These are phyloP conservation scores for Steinernema carpocapsae DNA, from an alignment of 2,888 invertebrate species.

Conservation along the genomic window DNA sequence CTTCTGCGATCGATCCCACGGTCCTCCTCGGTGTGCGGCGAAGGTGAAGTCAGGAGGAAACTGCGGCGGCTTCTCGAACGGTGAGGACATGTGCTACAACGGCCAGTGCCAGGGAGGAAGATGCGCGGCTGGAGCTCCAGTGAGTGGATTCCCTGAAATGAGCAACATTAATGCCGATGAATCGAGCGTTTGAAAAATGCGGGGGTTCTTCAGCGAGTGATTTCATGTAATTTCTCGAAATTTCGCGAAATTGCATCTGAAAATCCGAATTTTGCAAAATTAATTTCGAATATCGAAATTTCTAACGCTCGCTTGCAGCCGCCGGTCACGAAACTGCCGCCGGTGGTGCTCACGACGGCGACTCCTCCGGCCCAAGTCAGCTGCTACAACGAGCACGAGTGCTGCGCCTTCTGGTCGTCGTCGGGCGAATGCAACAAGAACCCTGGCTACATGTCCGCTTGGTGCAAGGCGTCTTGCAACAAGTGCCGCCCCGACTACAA, in stretches of 20 bases:
- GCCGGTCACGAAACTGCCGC: constrained; percentile 20
- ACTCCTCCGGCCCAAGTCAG: constrained; percentile 39
- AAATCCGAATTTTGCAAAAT: too few species aligned
- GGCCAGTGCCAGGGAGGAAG: constrained; percentile 57
- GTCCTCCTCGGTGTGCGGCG: constrained; percentile 57
- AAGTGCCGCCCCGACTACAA: constrained; percentile 51
- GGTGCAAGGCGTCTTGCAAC: constrained; percentile 62
- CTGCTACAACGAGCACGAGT: constrained; percentile 64
- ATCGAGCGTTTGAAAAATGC: too few species aligned
- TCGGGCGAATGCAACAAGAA: constrained; percentile 59
- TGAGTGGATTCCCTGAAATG: background rate
- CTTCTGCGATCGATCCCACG: constrained; percentile 62
- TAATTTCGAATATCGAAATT: too few species aligned
- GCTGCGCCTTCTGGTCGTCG: constrained; percentile 57
- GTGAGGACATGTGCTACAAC: constrained; percentile 57
- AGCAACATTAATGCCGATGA: too few species aligned
- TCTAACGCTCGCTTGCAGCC: too few species aligned
- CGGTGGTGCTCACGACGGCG: constrained; percentile 38
- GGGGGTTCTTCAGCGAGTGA: background rate
- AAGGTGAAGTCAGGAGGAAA: constrained; percentile 59
- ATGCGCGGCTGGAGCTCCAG: constrained; percentile 48
- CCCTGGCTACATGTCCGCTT: constrained; percentile 59
- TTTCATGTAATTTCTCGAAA: too few species aligned
- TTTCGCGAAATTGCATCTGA: too few species aligned
- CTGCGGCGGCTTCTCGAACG: constrained; percentile 55